Conservation (phyloP, 2,113 vertebrate genomes). For the Silurus meridionalis region DNA sequence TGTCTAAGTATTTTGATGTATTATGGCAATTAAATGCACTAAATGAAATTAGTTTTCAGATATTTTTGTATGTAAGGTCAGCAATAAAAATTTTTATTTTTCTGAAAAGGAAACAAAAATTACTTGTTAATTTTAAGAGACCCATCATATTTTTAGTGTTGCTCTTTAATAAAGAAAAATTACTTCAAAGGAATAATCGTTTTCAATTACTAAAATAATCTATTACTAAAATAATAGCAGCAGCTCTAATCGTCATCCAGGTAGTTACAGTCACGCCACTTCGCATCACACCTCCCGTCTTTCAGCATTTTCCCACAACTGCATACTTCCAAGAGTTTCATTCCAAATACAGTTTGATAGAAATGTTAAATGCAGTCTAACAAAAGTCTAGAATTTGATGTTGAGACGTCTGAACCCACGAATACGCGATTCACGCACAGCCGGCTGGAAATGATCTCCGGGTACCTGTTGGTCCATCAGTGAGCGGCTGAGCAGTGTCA, state of each 20-base stretch:
- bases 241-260: neutral
- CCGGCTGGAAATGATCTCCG: neutral
- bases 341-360: neutral
- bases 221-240: too few relatives aligned
- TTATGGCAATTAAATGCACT: too few relatives aligned
- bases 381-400: neutral
- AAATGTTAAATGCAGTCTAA: neutral
- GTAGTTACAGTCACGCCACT: neutral
- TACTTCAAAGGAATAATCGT: too few relatives aligned
- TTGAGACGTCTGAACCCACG: neutral
- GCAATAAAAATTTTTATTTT: too few relatives aligned
- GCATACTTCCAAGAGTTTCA: neutral
- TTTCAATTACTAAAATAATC: too few relatives aligned
- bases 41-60: too few relatives aligned
- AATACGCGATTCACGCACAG: neutral
- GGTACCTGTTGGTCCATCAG: conserved; percentile 77
- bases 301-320: neutral
- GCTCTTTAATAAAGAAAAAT: too few relatives aligned
- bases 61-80: too few relatives aligned
- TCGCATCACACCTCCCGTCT: neutral
- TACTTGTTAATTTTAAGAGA: too few relatives aligned
- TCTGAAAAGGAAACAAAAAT: too few relatives aligned
- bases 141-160: too few relatives aligned
- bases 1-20: too few relatives aligned
- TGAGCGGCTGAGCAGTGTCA: conserved; percentile 77